These are phyloP conservation scores for Rhinogobio ventralis DNA, from an alignment of 2,797 vertebrate genomes.

Conservation along the genomic window DNA sequence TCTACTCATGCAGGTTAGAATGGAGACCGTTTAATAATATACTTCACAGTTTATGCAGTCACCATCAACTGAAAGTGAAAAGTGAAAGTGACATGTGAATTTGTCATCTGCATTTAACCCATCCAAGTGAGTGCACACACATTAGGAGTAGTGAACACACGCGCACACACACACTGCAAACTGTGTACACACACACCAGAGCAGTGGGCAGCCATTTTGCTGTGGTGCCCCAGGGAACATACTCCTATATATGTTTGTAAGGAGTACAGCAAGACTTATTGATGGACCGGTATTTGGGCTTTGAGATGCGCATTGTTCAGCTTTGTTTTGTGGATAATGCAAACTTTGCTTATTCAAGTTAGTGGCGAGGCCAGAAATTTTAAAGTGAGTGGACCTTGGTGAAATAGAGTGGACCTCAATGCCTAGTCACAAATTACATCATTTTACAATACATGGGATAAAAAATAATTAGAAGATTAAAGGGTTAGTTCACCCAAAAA, in stretches of 20 bases:
- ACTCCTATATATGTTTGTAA: neutral
- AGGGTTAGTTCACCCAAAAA: no score
- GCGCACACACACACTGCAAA: no score
- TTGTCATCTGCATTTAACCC: no score
- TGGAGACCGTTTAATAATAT: neutral
- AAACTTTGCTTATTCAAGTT: neutral
- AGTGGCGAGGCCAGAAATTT: neutral
- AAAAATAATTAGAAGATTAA: neutral
- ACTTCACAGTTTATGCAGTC: neutral
- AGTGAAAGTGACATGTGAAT: no score
- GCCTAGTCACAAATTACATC: neutral
- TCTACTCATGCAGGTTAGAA: constrained; percentile 97
- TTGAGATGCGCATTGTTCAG: no score
- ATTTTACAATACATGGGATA: neutral
- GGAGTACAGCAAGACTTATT: neutral
- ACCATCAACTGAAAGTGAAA: no score
- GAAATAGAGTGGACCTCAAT: neutral
- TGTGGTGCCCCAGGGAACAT: no score
- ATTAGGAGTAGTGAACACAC: no score
- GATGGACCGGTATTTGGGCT: neutral
- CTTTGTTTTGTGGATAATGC: neutral
- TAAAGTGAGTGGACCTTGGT: neutral
- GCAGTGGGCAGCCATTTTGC: no score
- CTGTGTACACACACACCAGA: no score
- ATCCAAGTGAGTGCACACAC: no score